phyloP scores from a whole-genome alignment of 2,113 vertebrate species.

The Rhea americana region DNA sequence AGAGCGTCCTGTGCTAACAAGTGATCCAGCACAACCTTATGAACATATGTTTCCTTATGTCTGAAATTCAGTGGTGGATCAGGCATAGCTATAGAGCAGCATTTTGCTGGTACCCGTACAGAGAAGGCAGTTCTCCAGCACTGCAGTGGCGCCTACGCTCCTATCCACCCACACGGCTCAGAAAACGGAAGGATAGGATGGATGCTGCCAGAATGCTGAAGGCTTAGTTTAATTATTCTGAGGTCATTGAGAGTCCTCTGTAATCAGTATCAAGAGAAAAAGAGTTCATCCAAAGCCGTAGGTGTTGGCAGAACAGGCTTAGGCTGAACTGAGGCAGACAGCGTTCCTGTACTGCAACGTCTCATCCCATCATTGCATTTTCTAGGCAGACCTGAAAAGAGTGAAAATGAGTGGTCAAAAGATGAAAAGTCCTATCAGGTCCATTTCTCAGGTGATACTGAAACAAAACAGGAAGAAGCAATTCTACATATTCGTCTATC shows the following conservation, averaged over 20 bases:
- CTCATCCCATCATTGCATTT: not conserved
- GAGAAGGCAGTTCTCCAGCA: rapidly evolving
- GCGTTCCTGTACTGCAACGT: not conserved
- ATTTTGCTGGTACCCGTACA: not conserved
- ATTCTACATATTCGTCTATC: not conserved
- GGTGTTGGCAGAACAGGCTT: not conserved
- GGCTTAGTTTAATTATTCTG: not conserved
- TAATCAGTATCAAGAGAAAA: not conserved
- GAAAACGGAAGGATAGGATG: not conserved
- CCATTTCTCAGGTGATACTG: not conserved
- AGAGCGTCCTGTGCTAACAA: not conserved
- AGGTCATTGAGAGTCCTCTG: not conserved
- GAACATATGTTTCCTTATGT: not conserved
- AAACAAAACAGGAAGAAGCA: not conserved
- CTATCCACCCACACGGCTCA: not conserved
- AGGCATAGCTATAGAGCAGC: not conserved
- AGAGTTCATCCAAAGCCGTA: not conserved
- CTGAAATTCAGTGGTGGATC: not conserved
- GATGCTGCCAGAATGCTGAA: not conserved
- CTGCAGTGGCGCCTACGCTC: not conserved
- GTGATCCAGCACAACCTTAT: not conserved
- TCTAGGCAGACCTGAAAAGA: not conserved
- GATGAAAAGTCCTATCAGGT: not conserved
- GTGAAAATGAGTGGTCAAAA: not conserved
- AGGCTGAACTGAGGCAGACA: not conserved